Evolutionary conservation across 2,888 invertebrate genomes (phyloP), one percentile per base, ranked within the genome.

Genomic region (Rapana venosa): DNA sequence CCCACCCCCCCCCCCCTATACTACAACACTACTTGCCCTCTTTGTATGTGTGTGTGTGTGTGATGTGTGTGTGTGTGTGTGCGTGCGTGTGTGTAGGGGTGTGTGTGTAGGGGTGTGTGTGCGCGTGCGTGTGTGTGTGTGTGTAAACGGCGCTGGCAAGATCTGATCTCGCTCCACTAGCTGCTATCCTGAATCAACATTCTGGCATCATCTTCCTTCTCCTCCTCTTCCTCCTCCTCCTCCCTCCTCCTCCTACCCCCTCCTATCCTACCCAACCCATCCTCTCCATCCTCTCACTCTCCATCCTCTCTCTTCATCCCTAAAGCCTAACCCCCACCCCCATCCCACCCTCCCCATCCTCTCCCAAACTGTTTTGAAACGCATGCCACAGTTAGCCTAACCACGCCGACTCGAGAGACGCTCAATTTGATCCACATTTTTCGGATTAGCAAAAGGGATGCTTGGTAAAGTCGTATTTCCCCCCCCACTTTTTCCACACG

Each of bases 401-500:
- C 35, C 56, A 56, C 56, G 47, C 56, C 56, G 84, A 56, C 36
- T 47, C 17, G 36, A 22, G 36, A 58, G 56, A 84, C 47, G 84
- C 84, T 84, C 84, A 56, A 84, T 84, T 84, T 84, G 56, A 84
- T 47, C 84, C 84, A 84, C 15, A 84, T 84, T 84, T 84, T 58
- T 56, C 84, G 84, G 84, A 84, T 84, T 84, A 84, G 84, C 84
- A 58, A 58, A 84, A 58, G 47, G 84, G 84, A 84, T 84, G 84
- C 56, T 26, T 56, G 84, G 58, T 26, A 84, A 58, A 84, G 84
- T 84, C 30, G 17, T 47, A 47, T 47, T 47, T 47, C 47, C 47
- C 47, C n/a, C n/a, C n/a, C n/a, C n/a, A n/a, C n/a, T n/a, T n/a
- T 84, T 56, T 84, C 13, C 84, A 22, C n/a, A 26, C n/a, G 17